A percentile compares a stretch with the other conserved stretches of the same genome.
Conservation (phyloP, 1,140 invertebrate species). For the Aphaenogaster rudis region DNA sequence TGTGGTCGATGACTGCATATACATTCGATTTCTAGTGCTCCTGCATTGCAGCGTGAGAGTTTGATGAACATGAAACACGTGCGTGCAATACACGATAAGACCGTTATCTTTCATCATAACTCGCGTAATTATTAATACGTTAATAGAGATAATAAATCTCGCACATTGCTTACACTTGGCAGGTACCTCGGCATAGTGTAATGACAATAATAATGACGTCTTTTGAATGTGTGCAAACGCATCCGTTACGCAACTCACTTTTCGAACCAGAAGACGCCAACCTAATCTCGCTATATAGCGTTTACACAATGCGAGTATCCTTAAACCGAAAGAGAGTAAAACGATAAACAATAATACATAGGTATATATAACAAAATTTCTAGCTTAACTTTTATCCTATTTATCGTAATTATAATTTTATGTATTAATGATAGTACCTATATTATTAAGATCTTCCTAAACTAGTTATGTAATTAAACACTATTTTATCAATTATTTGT, state of each 20-base stretch:
- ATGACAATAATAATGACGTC: not conserved
- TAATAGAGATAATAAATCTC: slow-evolving; percentile 35
- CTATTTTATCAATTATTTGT: not conserved
- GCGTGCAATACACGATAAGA: slow-evolving; percentile 9
- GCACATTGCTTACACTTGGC: not conserved
- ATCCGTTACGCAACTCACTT: slow-evolving; percentile 20
- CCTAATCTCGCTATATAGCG: not conserved
- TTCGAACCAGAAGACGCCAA: not conserved
- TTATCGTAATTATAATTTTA: slow-evolving; percentile 1
- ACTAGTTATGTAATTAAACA: not conserved
- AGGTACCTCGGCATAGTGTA: not conserved
- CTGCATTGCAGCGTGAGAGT: not conserved
- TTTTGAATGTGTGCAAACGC: slow-evolving; percentile 2
- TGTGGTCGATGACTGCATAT: slow-evolving; percentile 15
- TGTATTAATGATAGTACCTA: not conserved
- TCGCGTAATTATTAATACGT: slow-evolving; percentile 36
- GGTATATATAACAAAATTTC: not conserved
- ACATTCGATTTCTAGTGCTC: not conserved
- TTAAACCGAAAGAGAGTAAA: not conserved
- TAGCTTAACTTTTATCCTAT: not conserved
- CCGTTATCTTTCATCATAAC: slow-evolving; percentile 33
- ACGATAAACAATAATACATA: not conserved
- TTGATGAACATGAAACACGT: not conserved
- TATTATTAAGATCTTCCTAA: not conserved
- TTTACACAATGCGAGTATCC: slow-evolving; percentile 20